Evolutionary conservation across 2,113 vertebrate genomes (phyloP), one percentile per base, ranked within the genome.

Genomic region (Macrotis lagotis): DNA sequence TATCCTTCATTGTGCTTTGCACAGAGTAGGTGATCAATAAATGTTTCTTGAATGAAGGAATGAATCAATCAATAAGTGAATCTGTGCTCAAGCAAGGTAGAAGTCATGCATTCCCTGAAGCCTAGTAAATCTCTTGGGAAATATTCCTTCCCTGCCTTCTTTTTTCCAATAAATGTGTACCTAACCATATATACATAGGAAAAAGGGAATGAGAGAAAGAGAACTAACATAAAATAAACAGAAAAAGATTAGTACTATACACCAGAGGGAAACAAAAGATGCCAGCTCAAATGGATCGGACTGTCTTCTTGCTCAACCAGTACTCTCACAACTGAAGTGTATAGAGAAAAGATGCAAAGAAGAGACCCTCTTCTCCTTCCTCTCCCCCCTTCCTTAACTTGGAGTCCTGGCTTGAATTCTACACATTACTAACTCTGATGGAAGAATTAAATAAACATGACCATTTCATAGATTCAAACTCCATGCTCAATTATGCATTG

Each of bases 321-420:
- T 83, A 44, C 3, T 44, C 66, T 83, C 66, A 83, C 19, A 44
- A 50, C 25, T 26, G 31, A 50, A n/a, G 92, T 53, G 22, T 48
- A 9, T 51, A 44, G 14, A 4, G n/a, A 28, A 91, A 44, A 91
- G 25, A 91, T 90, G 31, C 37, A 91, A 25, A 19, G 22, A 89
- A 28, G 24, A 74, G 31, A 89, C 19, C n/a, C 8, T 48, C 93
- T 19, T 83, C 16, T n/a, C 49, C 93, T 19, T 83, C 16, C 66
- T n/a, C 66, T 19, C 8, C 19, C 66, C 14, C 89, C 24, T n/a
- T 89, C 7, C 22, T 90, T 16, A 59, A 50, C 94, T 3, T 49
- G 31, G 97, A 93, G 48, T 92, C 50, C 88, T 26, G 89, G 88
- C 92, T 5, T 66, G 1, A 92, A 94, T 9, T 16, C 48, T 31